phyloP scores from a whole-genome alignment of 2,888 invertebrate species.

The Amblyjoppa proteus region DNA sequence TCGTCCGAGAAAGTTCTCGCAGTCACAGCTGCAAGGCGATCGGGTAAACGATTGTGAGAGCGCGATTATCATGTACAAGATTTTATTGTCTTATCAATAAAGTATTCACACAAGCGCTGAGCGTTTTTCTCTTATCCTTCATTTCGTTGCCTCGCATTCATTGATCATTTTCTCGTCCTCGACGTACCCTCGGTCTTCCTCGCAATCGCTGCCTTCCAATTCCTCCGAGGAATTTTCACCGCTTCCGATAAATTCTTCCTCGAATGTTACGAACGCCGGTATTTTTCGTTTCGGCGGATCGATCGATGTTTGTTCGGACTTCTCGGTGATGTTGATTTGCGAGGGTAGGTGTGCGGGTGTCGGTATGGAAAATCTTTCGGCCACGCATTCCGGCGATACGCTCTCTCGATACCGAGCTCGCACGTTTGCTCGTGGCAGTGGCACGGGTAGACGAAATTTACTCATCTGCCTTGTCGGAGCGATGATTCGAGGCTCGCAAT shows the following conservation, averaged over 20 bases:
- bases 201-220: slow-evolving; percentile 58
- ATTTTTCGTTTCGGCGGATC: slow-evolving; percentile 67
- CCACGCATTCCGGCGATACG: not conserved
- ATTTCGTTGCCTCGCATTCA: not conserved
- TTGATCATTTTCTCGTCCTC: not conserved
- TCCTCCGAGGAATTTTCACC: slow-evolving; percentile 83
- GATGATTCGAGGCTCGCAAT: slow-evolving; percentile 8
- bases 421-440: slow-evolving; percentile 40
- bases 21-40: no score
- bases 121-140: not conserved
- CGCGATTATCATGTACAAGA: not conserved
- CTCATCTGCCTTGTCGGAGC: slow-evolving; percentile 1
- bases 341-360: slow-evolving; percentile 38
- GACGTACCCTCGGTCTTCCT: slow-evolving; percentile 56
- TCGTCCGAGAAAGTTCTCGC: no score
- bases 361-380: slow-evolving; percentile 29
- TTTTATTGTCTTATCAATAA: not conserved
- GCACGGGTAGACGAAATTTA: slow-evolving; percentile 42
- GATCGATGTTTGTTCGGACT: slow-evolving; percentile 67
- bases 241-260: slow-evolving; percentile 81
- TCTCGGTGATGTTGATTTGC: slow-evolving; percentile 16
- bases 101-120: not conserved
- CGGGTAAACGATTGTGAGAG: not conserved
- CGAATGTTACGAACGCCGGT: slow-evolving; percentile 73
- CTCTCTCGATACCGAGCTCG: slow-evolving; percentile 10